Evolutionary conservation across 2,113 vertebrate species (phyloP).

Genomic region (Brachyhypopomus gauderio): DNA sequence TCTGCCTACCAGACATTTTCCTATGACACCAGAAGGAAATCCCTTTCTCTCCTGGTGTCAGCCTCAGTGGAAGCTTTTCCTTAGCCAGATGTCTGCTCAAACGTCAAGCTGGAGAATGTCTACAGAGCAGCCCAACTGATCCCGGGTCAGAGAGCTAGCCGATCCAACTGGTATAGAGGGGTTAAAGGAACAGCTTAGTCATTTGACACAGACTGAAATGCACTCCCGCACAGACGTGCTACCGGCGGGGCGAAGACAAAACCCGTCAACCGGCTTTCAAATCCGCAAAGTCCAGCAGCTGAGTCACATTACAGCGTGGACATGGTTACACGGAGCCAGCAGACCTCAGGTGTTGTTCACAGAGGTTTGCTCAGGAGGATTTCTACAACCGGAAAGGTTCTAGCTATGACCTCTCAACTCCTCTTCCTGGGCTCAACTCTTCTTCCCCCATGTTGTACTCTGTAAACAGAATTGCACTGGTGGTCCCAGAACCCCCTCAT

Average conservation of each 20-base stretch:
- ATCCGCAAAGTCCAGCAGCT: conserved; percentile 20
- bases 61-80: background rate
- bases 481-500: conserved; percentile 43
- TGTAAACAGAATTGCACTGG: conserved; percentile 49
- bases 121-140: background rate
- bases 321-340: background rate
- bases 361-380: conserved; percentile 19
- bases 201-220: background rate
- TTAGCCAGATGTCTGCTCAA: background rate
- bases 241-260: background rate
- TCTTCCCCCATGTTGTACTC: conserved; percentile 11
- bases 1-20: conserved; percentile 19
- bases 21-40: conserved; percentile 11
- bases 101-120: background rate
- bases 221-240: background rate
- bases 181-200: background rate
- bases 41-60: background rate
- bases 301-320: conserved; percentile 38
- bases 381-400: conserved; percentile 34
- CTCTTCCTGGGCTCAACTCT: conserved; percentile 27
- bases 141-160: background rate
- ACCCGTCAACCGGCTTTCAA: background rate
- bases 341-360: conserved; percentile 26
- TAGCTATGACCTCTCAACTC: conserved; percentile 24
- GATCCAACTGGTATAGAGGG: background rate